phyloP scores from a whole-genome alignment of 1,140 invertebrate genomes.

The Lethrus apterus region DNA sequence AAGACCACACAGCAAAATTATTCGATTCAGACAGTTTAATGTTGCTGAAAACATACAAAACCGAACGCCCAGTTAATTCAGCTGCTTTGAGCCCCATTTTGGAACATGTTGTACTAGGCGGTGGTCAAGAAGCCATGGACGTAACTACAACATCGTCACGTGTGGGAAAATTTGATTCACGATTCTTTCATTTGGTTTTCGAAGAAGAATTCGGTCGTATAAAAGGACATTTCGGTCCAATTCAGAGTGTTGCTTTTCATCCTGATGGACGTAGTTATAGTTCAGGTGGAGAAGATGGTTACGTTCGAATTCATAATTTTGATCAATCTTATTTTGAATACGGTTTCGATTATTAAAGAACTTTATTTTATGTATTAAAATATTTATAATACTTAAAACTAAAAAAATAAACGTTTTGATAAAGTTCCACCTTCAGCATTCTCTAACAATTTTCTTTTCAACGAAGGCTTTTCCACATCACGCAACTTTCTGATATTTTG shows the following conservation, averaged over 20 bases:
- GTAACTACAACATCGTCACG: constrained; percentile 95
- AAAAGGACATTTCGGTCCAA: constrained; percentile 99
- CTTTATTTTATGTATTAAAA: too few relatives aligned
- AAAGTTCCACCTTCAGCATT: constrained; percentile 59
- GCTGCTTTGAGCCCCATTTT: constrained; percentile 89
- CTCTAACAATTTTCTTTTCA: constrained; percentile 69
- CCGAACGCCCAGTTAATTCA: constrained; percentile 93
- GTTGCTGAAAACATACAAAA: constrained; percentile 90
- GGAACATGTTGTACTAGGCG: constrained; percentile 92
- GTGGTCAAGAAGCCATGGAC: constrained; percentile 98
- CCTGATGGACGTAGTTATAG: constrained; percentile 96
- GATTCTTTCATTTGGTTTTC: constrained; percentile 98
- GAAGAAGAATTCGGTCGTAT: constrained; percentile 98
- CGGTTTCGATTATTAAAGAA: constrained; percentile 84
- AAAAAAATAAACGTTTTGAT: constrained; percentile 51
- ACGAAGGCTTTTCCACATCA: constrained; percentile 56
- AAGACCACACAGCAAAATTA: constrained; percentile 88
- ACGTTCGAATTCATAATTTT: constrained; percentile 91
- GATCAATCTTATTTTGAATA: constrained; percentile 96
- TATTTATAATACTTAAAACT: not conserved
- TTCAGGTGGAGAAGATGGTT: constrained; percentile 98
- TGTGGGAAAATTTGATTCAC: constrained; percentile 95
- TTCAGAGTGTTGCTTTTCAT: constrained; percentile 97
- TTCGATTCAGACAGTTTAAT: constrained; percentile 84
- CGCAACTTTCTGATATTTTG: constrained; percentile 49